Evolutionary conservation across 2,797 vertebrate genomes (phyloP), one percentile per base, ranked within the genome.

Genomic region (Acrossocheilus wenchowensis): DNA sequence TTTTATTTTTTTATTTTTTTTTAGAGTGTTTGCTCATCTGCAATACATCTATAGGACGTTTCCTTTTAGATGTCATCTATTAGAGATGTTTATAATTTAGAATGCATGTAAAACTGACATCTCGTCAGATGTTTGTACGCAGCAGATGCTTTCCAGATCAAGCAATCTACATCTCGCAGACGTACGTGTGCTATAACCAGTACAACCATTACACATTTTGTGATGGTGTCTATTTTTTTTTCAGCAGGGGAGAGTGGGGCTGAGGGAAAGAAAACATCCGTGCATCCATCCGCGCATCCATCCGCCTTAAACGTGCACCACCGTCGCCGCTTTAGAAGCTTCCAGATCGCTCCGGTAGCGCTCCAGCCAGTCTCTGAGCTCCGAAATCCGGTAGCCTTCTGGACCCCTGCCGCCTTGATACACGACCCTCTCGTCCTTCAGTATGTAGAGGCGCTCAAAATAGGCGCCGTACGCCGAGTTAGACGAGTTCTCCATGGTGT

Each of bases 391-490:
- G 96, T 99, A 99, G 84, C 97, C 98, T 81, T 99, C 98, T 0
- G 98, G 98, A 64, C 98, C 98, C 23, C 98, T 94, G 88, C 96
- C 97, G 36, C 98, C 98, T 94, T 99, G 98, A 91, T 98, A 99
- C 90, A 97, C 96, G 90, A 99, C 95, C 89, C 92, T 95, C 88
- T 95, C 95, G 48, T 97, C 96, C 94, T 96, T 96, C 89, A 99
- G 92, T 88, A 99, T 93, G 88, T 99, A 99, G 89, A 99, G 97
- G 92, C 98, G 96, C 94, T 99, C 97, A 89, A 99, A 99, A 95
- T 98, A 99, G 62, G 98, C 98, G 43, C 98, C 98, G 79, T 99
- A 99, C 91, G 98, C 98, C 21, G 97, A 96, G 94, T 97, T 99
- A 91, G 97, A 98, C 88, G 97, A 95, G 94, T 99, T 99, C 94